These are phyloP conservation scores for Antedon mediterranea DNA, from an alignment of 53 echinoderm and acorn worm genomes.

Conservation along the genomic window DNA sequence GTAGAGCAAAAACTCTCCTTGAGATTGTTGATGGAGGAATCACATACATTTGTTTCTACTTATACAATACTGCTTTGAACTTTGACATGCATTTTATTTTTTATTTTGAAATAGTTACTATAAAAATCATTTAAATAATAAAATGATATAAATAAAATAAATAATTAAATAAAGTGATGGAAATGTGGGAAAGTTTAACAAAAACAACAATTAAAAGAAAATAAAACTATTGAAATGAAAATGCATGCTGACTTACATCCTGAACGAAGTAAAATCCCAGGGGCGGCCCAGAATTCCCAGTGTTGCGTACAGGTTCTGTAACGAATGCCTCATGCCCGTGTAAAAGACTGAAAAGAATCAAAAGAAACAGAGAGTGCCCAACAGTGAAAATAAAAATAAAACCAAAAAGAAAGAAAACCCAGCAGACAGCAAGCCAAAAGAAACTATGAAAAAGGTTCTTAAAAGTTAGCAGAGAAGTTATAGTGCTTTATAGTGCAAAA, in stretches of 20 bases:
- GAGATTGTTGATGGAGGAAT: too few species aligned
- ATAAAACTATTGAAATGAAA: background rate
- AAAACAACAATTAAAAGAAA: background rate
- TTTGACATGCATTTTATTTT: too few species aligned
- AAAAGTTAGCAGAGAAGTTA: background rate
- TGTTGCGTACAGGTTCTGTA: slow-evolving; percentile 86
- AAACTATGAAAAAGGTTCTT: background rate
- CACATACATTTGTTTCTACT: too few species aligned
- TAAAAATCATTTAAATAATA: background rate
- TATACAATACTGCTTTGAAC: too few species aligned
- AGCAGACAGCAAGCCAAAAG: background rate
- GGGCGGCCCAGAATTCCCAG: slow-evolving; percentile 47
- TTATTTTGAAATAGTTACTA: too few species aligned
- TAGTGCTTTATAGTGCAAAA: too few species aligned
- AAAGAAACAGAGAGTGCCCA: slow-evolving; percentile 25
- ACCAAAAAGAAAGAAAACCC: background rate
- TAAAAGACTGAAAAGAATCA: slow-evolving; percentile 63
- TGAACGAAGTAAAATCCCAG: slow-evolving; percentile 99
- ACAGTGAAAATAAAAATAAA: background rate
- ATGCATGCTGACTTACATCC: slow-evolving; percentile 69
- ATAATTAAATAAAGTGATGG: background rate
- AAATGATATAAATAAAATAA: background rate
- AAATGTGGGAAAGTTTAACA: background rate
- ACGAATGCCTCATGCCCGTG: slow-evolving; percentile 98
- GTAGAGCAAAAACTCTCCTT: too few species aligned